Evolutionary conservation across 2,113 vertebrate species (phyloP).

Genomic region (Lasiurus borealis): DNA sequence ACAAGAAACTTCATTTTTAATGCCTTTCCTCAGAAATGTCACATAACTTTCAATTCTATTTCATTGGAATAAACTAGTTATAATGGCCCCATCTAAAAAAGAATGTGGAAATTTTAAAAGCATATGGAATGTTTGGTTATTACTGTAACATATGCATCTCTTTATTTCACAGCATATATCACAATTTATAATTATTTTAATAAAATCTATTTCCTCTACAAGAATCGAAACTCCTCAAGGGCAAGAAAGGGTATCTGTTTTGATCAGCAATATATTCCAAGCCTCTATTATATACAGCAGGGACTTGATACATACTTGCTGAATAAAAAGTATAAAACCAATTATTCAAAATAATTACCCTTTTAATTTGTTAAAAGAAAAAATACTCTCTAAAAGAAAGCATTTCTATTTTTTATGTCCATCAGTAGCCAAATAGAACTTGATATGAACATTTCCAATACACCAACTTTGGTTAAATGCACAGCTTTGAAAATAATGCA

Average conservation of each 20-base stretch:
- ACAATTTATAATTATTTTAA: conserved; percentile 1
- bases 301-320: conserved; percentile 37
- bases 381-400: conserved; percentile 79
- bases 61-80: not conserved
- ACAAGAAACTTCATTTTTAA: not conserved
- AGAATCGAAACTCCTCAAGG: conserved; percentile 12
- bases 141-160: not conserved
- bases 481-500: conserved; percentile 72
- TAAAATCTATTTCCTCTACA: conserved; percentile 32
- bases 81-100: not conserved
- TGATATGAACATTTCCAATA: conserved; percentile 74
- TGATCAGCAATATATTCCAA: conserved; percentile 50
- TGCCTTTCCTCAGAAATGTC: not conserved
- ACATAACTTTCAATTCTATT: not conserved
- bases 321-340: conserved; percentile 79
- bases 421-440: conserved; percentile 74
- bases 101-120: not conserved
- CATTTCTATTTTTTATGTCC: conserved; percentile 72
- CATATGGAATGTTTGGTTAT: not conserved
- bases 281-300: not conserved
- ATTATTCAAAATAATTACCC: conserved; percentile 78
- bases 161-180: not conserved
- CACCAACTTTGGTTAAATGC: conserved; percentile 75
- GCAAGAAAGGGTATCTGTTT: not conserved
- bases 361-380: conserved; percentile 78